phyloP scores from a whole-genome alignment of 2,113 vertebrate species.

The Uria aalge region DNA sequence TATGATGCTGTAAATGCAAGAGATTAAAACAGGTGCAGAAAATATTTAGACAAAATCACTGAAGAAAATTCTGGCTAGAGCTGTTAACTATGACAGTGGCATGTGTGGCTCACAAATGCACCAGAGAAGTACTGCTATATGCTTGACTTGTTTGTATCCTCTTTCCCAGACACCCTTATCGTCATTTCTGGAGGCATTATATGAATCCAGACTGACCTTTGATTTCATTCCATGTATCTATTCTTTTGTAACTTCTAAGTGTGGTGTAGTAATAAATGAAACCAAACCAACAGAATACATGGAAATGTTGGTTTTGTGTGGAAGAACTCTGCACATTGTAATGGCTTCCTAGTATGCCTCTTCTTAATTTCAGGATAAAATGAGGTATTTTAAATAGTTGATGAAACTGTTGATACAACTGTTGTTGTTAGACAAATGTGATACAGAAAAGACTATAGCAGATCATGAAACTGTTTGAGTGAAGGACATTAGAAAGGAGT shows the following conservation, averaged over 20 bases:
- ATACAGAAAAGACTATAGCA: neutral
- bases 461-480: neutral
- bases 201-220: neutral
- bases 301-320: accelerated
- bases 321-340: neutral
- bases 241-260: neutral
- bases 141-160: neutral
- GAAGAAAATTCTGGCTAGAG: neutral
- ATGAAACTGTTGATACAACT: neutral
- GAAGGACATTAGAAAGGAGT: neutral
- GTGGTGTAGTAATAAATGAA: neutral
- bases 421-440: neutral
- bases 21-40: neutral
- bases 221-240: neutral
- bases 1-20: neutral
- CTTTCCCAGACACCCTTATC: neutral
- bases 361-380: neutral
- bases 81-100: neutral
- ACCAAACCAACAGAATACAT: neutral
- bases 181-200: neutral
- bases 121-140: neutral
- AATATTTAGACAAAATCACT: neutral
- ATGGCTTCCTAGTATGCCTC: neutral
- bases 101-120: neutral
- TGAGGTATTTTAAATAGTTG: neutral